phyloP scores from a whole-genome alignment of 2,888 invertebrate species.

The Cotesia congregata region DNA sequence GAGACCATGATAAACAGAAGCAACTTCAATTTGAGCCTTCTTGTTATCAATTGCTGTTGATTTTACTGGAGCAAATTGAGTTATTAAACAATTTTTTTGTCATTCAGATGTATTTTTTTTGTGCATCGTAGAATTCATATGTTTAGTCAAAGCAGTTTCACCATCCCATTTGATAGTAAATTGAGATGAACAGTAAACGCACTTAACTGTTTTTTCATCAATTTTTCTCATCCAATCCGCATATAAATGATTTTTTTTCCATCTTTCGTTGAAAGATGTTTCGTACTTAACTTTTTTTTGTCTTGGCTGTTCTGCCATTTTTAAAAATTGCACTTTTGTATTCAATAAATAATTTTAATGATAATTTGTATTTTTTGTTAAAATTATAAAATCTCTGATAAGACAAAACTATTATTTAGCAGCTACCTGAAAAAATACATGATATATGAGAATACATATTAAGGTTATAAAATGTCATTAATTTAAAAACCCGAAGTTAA shows the following conservation, averaged over 20 bases:
- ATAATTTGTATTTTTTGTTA: no score
- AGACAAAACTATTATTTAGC: no score
- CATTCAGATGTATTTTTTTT: background rate
- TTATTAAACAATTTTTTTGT: background rate
- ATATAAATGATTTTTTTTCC: background rate
- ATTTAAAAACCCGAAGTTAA: no score
- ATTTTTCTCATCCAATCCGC: background rate
- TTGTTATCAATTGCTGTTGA: background rate
- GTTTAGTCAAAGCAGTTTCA: background rate
- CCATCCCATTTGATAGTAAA: background rate
- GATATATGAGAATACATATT: no score
- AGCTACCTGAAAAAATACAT: no score
- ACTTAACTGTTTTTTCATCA: background rate
- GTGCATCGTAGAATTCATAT: background rate
- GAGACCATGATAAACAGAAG: background rate
- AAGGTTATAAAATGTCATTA: no score
- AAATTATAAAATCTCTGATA: no score
- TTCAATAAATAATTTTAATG: no score
- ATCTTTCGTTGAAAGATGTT: no score
- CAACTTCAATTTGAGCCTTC: background rate
- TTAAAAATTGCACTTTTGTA: no score
- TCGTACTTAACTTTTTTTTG: no score
- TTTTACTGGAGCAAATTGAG: background rate
- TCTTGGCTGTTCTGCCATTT: no score
- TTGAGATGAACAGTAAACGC: background rate